Conservation (phyloP, 2,113 vertebrate species). For the Dunckerocampus dactyliophorus region DNA sequence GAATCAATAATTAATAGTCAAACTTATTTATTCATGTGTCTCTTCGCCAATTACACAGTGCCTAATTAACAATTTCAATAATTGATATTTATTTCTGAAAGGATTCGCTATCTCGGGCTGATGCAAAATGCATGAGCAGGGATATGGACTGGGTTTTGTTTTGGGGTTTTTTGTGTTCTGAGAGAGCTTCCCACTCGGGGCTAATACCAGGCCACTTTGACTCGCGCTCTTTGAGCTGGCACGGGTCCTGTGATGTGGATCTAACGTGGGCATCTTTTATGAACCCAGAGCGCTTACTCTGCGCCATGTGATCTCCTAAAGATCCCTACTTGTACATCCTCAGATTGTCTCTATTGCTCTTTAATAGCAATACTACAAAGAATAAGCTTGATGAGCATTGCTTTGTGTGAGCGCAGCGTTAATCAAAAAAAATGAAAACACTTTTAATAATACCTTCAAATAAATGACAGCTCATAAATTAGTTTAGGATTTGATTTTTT, state of each 20-base stretch:
- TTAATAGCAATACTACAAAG: slow-evolving; percentile 67
- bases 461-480: no score
- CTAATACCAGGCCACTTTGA: slow-evolving; percentile 76
- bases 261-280: slow-evolving; percentile 72
- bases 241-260: slow-evolving; percentile 70
- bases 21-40: slow-evolving; percentile 75
- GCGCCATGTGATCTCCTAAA: slow-evolving; percentile 73
- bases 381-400: slow-evolving; percentile 28
- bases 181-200: slow-evolving; percentile 70
- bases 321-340: slow-evolving; percentile 63
- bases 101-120: slow-evolving; percentile 61
- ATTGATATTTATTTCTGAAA: slow-evolving; percentile 80
- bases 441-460: no score
- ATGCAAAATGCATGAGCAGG: slow-evolving; percentile 75
- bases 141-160: slow-evolving; percentile 68
- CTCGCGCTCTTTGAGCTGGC: slow-evolving; percentile 70
- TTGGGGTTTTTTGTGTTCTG: slow-evolving; percentile 45
- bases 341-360: slow-evolving; percentile 59
- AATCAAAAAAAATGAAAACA: no score
- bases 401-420: no score
- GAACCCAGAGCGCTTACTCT: slow-evolving; percentile 62
- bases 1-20: slow-evolving; percentile 76
- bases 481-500: no score
- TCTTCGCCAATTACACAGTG: slow-evolving; percentile 70
- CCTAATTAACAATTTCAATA: slow-evolving; percentile 80